phyloP scores from a whole-genome alignment of 2,888 invertebrate genomes.

The Lithophane semibrunnea region DNA sequence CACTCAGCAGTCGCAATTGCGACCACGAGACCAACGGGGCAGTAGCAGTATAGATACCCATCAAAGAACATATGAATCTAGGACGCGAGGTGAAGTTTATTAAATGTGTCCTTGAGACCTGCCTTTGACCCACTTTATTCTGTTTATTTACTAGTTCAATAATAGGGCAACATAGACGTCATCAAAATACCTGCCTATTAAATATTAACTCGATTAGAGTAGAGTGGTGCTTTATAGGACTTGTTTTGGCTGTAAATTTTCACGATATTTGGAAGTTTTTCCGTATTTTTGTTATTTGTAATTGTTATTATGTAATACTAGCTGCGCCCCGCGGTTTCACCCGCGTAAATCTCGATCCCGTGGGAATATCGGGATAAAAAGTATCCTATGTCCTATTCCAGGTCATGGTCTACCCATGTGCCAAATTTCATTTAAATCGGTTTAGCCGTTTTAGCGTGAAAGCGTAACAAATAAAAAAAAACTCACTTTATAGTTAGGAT shows the following conservation, averaged over 20 bases:
- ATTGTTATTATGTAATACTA: neutral
- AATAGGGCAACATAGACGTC: slow-evolving; percentile 1
- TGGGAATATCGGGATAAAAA: no score
- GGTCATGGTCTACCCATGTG: no score
- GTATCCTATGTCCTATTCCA: no score
- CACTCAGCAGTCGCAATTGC: no score
- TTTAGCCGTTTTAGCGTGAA: no score
- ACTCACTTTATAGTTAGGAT: no score
- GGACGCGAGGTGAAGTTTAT: slow-evolving; percentile 38
- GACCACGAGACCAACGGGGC: no score
- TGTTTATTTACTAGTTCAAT: slow-evolving; percentile 53
- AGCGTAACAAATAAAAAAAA: no score
- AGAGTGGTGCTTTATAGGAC: slow-evolving; percentile 7
- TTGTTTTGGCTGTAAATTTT: neutral
- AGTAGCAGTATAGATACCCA: neutral
- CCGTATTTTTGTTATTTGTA: neutral
- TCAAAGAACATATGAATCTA: slow-evolving; percentile 28
- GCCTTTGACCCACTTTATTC: slow-evolving; percentile 54
- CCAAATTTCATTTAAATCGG: no score
- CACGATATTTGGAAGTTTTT: neutral
- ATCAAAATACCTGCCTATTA: slow-evolving; percentile 1
- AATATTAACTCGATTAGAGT: slow-evolving; percentile 9
- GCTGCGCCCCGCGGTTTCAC: no score
- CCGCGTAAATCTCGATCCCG: no score
- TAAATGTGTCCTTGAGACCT: slow-evolving; percentile 48